A percentile compares a stretch with the other conserved stretches of the same genome.
phyloP scores from a whole-genome alignment of 2,797 vertebrate genomes.

The Eutrigla gurnardus region DNA sequence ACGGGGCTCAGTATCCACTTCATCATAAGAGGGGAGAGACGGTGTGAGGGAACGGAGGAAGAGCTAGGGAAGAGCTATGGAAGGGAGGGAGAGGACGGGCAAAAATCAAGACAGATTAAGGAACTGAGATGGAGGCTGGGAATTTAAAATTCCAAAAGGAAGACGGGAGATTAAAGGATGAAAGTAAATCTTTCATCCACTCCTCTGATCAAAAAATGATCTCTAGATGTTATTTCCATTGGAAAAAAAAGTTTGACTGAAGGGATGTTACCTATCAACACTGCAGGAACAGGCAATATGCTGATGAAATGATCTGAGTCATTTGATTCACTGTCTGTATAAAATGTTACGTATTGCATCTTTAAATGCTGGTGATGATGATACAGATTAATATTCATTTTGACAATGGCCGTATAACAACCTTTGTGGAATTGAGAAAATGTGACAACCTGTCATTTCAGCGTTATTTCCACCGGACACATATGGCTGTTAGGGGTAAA shows the following conservation, averaged over 20 bases:
- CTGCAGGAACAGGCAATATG: background rate
- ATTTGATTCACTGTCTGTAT: slow-evolving; percentile 2
- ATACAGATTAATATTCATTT: background rate
- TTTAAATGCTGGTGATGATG: background rate
- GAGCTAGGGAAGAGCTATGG: slow-evolving; percentile 3
- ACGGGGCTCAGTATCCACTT: slow-evolving; percentile 59
- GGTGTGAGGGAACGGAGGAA: slow-evolving; percentile 7
- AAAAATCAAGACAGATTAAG: slow-evolving; percentile 21
- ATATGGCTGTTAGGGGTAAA: slow-evolving; percentile 53
- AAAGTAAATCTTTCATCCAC: slow-evolving; percentile 39
- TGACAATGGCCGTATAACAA: background rate
- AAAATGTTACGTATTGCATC: background rate
- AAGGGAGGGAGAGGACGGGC: background rate
- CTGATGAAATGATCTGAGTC: background rate
- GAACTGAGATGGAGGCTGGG: slow-evolving; percentile 33
- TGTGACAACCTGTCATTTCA: slow-evolving; percentile 9
- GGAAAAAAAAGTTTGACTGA: background rate
- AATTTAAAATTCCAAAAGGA: slow-evolving; percentile 36
- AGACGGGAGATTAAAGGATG: slow-evolving; percentile 49
- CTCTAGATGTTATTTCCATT: too few relatives aligned
- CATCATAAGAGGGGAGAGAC: slow-evolving; percentile 28
- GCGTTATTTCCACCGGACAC: slow-evolving; percentile 24
- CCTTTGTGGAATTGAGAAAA: background rate
- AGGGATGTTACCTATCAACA: slow-evolving; percentile 1
- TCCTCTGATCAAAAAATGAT: slow-evolving; percentile 34